These are phyloP conservation scores for Graphium colonna DNA, from an alignment of 2,888 invertebrate species.

Conservation along the genomic window DNA sequence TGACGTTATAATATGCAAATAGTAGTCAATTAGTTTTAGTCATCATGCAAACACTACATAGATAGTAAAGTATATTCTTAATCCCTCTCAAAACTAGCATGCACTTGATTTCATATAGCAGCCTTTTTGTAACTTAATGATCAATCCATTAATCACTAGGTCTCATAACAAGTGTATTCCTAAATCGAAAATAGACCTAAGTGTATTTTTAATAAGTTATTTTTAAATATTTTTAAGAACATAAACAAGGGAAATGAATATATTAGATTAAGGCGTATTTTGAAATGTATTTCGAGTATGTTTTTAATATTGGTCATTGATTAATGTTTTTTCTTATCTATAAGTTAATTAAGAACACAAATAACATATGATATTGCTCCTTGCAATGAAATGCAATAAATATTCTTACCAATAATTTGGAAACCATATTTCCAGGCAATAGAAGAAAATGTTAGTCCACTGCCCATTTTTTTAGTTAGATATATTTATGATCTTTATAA, in stretches of 20 bases:
- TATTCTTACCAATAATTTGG: neutral
- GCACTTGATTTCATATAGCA: neutral
- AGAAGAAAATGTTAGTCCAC: constrained; percentile 13
- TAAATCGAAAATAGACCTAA: constrained; percentile 21
- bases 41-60: too few species aligned
- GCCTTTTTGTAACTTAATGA: neutral
- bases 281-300: constrained; percentile 30
- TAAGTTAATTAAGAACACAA: neutral
- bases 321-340: constrained; percentile 7
- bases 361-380: neutral
- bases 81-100: too few species aligned
- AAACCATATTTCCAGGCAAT: constrained; percentile 5
- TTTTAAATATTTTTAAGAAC: constrained; percentile 44
- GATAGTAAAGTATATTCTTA: too few species aligned
- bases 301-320: constrained; percentile 17
- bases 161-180: neutral
- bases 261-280: constrained; percentile 40
- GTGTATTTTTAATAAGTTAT: constrained; percentile 46
- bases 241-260: constrained; percentile 50
- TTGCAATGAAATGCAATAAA: neutral
- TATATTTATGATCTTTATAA: constrained; percentile 10
- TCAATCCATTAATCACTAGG: constrained; percentile 2
- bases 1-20: too few species aligned
- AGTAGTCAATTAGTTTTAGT: too few species aligned
- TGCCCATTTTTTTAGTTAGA: constrained; percentile 19